These are phyloP conservation scores for Cyclina sinensis DNA, from an alignment of 1,140 invertebrate species.

Conservation along the genomic window DNA sequence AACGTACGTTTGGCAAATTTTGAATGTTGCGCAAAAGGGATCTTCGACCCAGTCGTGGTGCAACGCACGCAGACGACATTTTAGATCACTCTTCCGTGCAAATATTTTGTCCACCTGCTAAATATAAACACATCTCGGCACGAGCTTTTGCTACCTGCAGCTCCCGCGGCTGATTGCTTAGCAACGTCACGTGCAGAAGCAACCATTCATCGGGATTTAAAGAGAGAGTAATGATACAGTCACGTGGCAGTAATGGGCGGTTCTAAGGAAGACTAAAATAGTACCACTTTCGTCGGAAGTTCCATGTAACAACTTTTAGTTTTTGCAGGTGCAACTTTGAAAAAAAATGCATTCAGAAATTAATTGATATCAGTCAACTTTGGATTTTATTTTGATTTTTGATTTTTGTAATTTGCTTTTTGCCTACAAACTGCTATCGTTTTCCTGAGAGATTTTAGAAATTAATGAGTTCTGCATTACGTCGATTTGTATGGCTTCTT, in stretches of 20 bases:
- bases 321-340: conserved; percentile 32
- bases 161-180: conserved; percentile 33
- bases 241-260: conserved; percentile 42
- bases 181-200: conserved; percentile 42
- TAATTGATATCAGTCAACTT: conserved; percentile 7
- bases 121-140: conserved; percentile 57
- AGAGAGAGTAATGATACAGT: conserved; percentile 48
- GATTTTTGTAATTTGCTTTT: conserved; percentile 6
- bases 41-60: conserved; percentile 1
- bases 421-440: neutral
- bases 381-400: conserved; percentile 20
- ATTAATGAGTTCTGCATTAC: neutral
- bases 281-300: neutral
- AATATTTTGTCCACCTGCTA: conserved; percentile 60
- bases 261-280: neutral
- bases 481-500: neutral
- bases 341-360: neutral
- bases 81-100: neutral
- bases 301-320: neutral
- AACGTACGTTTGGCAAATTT: no score
- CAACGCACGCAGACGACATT: conserved; percentile 28
- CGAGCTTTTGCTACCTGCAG: conserved; percentile 51
- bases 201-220: conserved; percentile 57
- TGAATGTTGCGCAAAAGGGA: neutral
- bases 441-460: neutral